phyloP scores from a whole-genome alignment of 2,797 vertebrate species.

The Chiroxiphia lanceolata region DNA sequence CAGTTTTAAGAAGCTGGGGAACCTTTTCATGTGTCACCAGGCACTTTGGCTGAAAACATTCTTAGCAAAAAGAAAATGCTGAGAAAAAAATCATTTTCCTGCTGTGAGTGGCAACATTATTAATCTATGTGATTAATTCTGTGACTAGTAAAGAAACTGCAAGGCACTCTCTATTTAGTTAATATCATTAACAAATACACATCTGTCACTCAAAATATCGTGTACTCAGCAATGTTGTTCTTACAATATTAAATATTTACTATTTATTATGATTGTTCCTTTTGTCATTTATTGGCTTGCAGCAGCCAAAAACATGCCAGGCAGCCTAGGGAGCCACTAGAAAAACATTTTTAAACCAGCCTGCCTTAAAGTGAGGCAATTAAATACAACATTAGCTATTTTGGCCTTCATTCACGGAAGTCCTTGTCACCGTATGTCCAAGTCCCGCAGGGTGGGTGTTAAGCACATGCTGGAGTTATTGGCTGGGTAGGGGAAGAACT shows the following conservation, averaged over 20 bases:
- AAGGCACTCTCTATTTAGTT: slow-evolving; percentile 45
- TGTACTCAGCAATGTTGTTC: slow-evolving; percentile 17
- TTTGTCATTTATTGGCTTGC: slow-evolving; percentile 31
- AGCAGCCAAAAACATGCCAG: background rate
- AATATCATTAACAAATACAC: slow-evolving; percentile 39
- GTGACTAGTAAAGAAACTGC: slow-evolving; percentile 55
- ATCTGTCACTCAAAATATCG: slow-evolving; percentile 48
- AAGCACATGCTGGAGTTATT: background rate
- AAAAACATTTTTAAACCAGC: background rate
- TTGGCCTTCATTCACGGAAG: background rate
- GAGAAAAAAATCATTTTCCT: slow-evolving; percentile 41
- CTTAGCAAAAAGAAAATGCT: slow-evolving; percentile 9
- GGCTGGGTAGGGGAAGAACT: background rate
- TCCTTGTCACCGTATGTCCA: background rate
- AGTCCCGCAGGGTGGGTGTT: background rate
- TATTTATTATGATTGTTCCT: slow-evolving; percentile 38
- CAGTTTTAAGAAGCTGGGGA: background rate
- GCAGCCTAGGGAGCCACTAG: background rate
- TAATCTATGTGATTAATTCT: slow-evolving; percentile 64
- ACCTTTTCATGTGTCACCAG: background rate
- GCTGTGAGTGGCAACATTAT: slow-evolving; percentile 48
- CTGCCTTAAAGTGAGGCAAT: background rate
- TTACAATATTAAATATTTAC: slow-evolving; percentile 52
- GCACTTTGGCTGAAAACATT: slow-evolving; percentile 25
- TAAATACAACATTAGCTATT: background rate